Base-by-base conservation (phyloP, 2,113 vertebrate species). In the Emydura subglobosa region DNA sequence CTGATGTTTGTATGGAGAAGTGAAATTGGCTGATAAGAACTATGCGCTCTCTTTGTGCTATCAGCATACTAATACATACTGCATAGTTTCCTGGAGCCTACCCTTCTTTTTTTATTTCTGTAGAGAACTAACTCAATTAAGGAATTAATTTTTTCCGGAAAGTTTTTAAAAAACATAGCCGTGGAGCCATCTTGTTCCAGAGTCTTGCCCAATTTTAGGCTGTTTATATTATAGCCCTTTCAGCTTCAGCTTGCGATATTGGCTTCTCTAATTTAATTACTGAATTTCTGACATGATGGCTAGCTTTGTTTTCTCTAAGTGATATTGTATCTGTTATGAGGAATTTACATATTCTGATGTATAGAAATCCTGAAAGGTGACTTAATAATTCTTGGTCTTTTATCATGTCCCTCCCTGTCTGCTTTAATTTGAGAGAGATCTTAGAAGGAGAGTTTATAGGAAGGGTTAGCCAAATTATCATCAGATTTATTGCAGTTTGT, bases 361-460 rank as follows among this genome's bases (percentile, higher is more conserved):
- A 89, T 17, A 79, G 47, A 86, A 78, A 88, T 86, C n/a, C 57
- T 79, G 74, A 90, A 92, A 89, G 92, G 19, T 91, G 84, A 8
- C 47, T 87, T 89, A 82, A 57, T 82, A 84, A 34, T 92, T 94
- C 55, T 90, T 3, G 6, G 2, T 85, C 84, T 92, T 89, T 92
- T 13, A 4, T 85, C 85, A 91, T 65, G n/a, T 5, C 88, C 17
- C 6, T 79, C 88, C 17, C 6, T 79, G 54, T 11, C 82, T 74
- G 39, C 6, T 16, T 95, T 85, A 24, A 10, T 65, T 22, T 84
- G 39, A 59, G 53, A 82, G 47, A 42, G 42, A 25, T 78, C 24
- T 47, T 47, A 47, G 39, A 44, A 27, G 22, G 74, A 47, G 42
- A 47, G 24, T 42, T 78, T 47, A 78, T 47, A 78, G 24, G 12